phyloP scores from a whole-genome alignment of 2,888 invertebrate genomes.

The Papilio gigon region DNA sequence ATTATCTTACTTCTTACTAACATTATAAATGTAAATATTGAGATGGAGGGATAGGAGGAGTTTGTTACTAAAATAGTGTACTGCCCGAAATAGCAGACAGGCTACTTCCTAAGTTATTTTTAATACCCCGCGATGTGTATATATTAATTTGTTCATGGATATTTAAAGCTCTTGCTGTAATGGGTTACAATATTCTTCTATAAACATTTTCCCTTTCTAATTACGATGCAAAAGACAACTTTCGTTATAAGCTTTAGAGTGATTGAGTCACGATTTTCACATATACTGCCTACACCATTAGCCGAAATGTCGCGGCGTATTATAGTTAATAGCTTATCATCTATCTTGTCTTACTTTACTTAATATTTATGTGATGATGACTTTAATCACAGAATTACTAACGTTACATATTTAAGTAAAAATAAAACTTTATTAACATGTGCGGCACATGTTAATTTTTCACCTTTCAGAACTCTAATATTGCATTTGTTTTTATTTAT shows the following conservation, averaged over 20 bases:
- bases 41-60: too few relatives aligned
- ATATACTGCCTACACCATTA: slow-evolving; percentile 15
- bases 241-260: slow-evolving; percentile 27
- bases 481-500: too few relatives aligned
- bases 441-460: too few relatives aligned
- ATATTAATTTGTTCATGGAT: neutral
- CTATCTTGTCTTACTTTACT: slow-evolving; percentile 17
- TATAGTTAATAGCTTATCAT: slow-evolving; percentile 14
- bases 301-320: slow-evolving; percentile 21
- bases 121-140: too few relatives aligned
- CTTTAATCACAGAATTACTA: neutral
- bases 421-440: too few relatives aligned
- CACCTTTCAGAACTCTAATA: too few relatives aligned
- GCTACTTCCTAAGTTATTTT: too few relatives aligned
- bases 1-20: neutral
- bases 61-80: too few relatives aligned
- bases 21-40: too few relatives aligned
- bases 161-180: neutral
- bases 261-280: slow-evolving; percentile 35
- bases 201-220: slow-evolving; percentile 33
- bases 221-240: slow-evolving; percentile 32
- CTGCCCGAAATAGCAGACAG: too few relatives aligned
- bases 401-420: neutral
- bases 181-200: neutral
- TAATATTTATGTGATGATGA: neutral